These are phyloP conservation scores for Myioborus melanocephalus DNA, from an alignment of 2,797 vertebrate genomes.

Conservation along the genomic window DNA sequence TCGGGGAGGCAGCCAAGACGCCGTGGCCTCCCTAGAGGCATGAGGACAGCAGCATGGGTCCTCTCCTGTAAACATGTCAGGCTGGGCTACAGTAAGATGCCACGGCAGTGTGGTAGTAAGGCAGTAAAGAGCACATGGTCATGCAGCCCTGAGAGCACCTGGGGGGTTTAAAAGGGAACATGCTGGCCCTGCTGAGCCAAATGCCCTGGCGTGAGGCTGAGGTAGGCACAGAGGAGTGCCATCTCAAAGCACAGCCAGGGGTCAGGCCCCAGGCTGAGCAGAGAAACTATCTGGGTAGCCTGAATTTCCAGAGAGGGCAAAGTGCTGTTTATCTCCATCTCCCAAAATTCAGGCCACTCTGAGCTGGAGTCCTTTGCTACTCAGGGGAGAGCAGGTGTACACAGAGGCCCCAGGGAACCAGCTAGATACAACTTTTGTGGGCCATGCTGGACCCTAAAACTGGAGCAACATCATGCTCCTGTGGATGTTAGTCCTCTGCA, in stretches of 20 bases:
- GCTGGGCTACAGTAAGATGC: slow-evolving; percentile 7
- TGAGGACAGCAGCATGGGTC: background rate
- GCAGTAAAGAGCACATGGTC: slow-evolving; percentile 63
- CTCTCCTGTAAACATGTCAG: background rate
- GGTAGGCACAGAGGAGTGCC: background rate
- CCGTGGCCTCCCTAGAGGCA: background rate
- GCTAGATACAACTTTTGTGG: background rate
- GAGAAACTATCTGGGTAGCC: background rate
- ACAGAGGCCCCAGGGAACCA: background rate
- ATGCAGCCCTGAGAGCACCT: background rate
- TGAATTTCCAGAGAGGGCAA: background rate
- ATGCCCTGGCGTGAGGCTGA: background rate
- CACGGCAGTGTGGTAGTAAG: slow-evolving; percentile 62
- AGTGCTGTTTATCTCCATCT: background rate
- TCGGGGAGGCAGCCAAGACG: rapidly evolving
- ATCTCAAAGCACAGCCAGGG: background rate
- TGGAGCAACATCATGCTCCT: background rate
- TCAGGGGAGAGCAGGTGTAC: rapidly evolving
- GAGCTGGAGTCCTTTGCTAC: background rate
- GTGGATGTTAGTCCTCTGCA: background rate
- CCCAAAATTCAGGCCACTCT: background rate
- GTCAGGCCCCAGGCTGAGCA: background rate
- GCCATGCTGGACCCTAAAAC: background rate
- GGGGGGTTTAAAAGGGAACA: background rate
- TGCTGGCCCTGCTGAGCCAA: rapidly evolving